A percentile compares a stretch with the other conserved stretches of the same genome.
These are phyloP conservation scores for Epinotia demarniana DNA, from an alignment of 2,888 invertebrate species.

Conservation along the genomic window DNA sequence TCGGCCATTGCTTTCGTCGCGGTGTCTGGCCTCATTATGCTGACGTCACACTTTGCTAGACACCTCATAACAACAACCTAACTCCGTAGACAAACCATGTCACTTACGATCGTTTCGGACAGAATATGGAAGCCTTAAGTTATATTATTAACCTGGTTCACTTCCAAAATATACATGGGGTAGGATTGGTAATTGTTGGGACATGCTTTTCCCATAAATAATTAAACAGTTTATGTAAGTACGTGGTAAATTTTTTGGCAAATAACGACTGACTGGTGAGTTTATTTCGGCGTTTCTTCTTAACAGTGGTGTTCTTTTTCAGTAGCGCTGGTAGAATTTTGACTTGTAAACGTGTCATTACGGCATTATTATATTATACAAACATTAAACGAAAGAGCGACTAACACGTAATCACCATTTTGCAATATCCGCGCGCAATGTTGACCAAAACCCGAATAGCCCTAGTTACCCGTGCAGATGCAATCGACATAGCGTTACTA, in stretches of 20 bases:
- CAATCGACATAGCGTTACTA: background rate
- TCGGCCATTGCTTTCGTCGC: constrained; percentile 15
- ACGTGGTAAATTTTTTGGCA: too few relatives aligned
- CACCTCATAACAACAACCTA: background rate
- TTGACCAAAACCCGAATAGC: background rate
- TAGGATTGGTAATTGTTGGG: background rate
- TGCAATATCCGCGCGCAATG: constrained; percentile 10
- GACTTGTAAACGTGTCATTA: too few relatives aligned
- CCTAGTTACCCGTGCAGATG: background rate
- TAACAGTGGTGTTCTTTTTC: too few relatives aligned
- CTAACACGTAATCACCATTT: constrained; percentile 16
- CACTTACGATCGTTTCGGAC: background rate
- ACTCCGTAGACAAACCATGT: background rate
- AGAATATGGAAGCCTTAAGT: background rate
- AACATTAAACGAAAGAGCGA: background rate
- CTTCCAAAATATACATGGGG: constrained; percentile 6
- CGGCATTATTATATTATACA: too few relatives aligned
- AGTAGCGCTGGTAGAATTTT: too few relatives aligned
- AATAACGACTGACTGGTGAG: too few relatives aligned
- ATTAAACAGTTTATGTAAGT: background rate
- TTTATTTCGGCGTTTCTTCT: too few relatives aligned
- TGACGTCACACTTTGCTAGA: constrained; percentile 18
- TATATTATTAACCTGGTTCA: constrained; percentile 20
- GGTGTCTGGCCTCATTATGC: constrained; percentile 8
- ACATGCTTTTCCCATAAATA: background rate